phyloP scores from a whole-genome alignment of 2,797 vertebrate genomes.

The Prunella strophiata region DNA sequence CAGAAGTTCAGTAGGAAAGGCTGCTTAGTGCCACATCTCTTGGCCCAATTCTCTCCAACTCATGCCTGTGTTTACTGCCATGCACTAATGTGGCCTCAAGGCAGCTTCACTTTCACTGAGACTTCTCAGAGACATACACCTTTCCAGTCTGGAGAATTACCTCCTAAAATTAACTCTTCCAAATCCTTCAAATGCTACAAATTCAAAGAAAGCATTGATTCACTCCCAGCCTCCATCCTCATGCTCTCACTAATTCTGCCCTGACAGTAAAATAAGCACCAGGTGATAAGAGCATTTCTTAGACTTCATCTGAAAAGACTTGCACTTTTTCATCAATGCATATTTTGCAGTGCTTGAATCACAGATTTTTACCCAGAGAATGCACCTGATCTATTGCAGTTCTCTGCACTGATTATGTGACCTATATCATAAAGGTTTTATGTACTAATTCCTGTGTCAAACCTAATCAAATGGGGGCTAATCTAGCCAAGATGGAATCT shows the following conservation, averaged over 20 bases:
- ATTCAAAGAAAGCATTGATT: not conserved
- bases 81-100: not conserved
- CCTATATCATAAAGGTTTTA: not conserved
- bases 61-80: rapidly evolving
- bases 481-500: not conserved
- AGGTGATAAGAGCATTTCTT: not conserved
- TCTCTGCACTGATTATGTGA: not conserved
- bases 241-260: not conserved
- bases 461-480: not conserved
- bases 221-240: not conserved
- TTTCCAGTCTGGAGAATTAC: not conserved
- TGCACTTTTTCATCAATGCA: not conserved
- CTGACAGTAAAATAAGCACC: not conserved
- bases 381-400: not conserved
- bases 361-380: not conserved
- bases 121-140: not conserved
- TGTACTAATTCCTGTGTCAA: not conserved
- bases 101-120: not conserved
- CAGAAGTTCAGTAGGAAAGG: not conserved
- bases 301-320: not conserved
- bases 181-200: not conserved
- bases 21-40: not conserved
- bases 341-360: not conserved
- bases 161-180: not conserved
- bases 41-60: not conserved